Evolutionary conservation across 2,797 vertebrate genomes (phyloP).

Genomic region (Peromyscus attwateri): DNA sequence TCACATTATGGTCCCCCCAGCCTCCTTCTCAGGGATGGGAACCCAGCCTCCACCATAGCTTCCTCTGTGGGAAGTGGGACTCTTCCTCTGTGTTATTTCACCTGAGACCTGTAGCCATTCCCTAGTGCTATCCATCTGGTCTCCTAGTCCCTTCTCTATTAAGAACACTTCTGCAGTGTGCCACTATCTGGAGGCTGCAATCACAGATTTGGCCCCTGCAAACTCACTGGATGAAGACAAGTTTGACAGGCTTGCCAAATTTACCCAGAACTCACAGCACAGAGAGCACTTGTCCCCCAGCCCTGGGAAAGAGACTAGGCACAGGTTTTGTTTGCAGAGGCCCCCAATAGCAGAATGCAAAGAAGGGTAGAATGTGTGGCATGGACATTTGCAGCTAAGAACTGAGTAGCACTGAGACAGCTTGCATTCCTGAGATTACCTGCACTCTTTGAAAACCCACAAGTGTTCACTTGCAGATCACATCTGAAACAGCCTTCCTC

Average conservation of each 20-base stretch:
- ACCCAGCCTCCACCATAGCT: not conserved
- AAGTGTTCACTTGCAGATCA: not conserved
- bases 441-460: not conserved
- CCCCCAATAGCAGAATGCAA: not conserved
- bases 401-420: not conserved
- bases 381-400: not conserved
- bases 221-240: not conserved
- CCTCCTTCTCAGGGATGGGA: not conserved
- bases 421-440: not conserved
- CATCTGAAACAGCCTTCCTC: not conserved
- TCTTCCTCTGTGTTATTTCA: not conserved
- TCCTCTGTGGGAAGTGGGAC: no score
- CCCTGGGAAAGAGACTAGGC: not conserved
- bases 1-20: not conserved
- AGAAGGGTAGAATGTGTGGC: not conserved
- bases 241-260: not conserved
- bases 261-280: not conserved
- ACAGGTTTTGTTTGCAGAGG: not conserved
- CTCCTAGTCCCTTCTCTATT: no score
- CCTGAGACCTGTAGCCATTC: not conserved
- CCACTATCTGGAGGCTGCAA: not conserved
- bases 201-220: not conserved
- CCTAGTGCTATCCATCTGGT: no score
- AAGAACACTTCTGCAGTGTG: not conserved
- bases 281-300: not conserved